These are phyloP conservation scores for Oopsacas minuta DNA, from an alignment of 37 sponge, comb jelly and placozoan genomes.

Conservation along the genomic window DNA sequence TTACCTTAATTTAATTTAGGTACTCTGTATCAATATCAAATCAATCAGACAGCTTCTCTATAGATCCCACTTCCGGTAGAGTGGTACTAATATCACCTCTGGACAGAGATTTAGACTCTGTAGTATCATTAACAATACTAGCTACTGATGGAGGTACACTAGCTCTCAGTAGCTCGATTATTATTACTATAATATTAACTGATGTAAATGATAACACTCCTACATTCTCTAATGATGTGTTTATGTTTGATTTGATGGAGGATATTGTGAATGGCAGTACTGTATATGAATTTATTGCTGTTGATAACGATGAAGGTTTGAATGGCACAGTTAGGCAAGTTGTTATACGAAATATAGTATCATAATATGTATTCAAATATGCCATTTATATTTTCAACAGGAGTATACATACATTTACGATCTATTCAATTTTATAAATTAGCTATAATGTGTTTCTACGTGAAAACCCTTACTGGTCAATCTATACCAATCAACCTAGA, in stretches of 20 bases:
- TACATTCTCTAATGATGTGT: not conserved
- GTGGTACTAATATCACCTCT: not conserved
- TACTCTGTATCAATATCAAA: not conserved
- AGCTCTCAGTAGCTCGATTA: not conserved
- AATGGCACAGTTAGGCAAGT: constrained; percentile 9
- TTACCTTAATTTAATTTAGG: no score
- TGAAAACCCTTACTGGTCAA: not conserved
- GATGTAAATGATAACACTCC: not conserved
- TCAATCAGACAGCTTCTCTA: not conserved
- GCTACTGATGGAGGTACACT: not conserved
- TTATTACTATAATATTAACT: not conserved
- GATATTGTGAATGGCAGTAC: not conserved
- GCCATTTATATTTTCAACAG: no score
- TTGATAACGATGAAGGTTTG: not conserved
- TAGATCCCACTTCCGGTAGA: not conserved
- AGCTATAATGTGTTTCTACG: constrained; percentile 4
- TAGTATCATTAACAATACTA: not conserved
- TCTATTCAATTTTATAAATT: not conserved
- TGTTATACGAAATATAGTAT: no score
- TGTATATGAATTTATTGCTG: not conserved
- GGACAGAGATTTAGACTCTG: not conserved
- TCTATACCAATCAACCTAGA: not conserved
- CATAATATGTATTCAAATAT: no score
- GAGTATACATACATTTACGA: not conserved
- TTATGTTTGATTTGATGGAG: not conserved